Evolutionary conservation across 2,888 invertebrate genomes (phyloP), one percentile per base, ranked within the genome.

Genomic region (Chesias legatella): DNA sequence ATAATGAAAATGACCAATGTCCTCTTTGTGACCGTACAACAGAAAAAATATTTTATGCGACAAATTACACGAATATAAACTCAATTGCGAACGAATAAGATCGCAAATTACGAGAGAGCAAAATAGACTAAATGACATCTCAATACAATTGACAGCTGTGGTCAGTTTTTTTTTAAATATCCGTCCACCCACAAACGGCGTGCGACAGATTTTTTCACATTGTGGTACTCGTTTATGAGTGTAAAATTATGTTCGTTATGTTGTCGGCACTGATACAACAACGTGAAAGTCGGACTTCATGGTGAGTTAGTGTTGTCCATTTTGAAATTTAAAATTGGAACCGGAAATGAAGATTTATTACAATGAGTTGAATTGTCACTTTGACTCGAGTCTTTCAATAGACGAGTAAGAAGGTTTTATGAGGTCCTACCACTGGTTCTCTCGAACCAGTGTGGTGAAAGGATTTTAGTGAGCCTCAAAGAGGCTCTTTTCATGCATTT

Each of bases 71-170:
- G 1, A 71, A 60, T 53, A 8, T 53, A 0, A 42, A 10, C 57
- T 44, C 46, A 75, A 65, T 9, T 0, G 0, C 0, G 0, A n/a
- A n/a, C n/a, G n/a, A n/a, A n/a, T n/a, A n/a, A n/a, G n/a, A n/a
- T n/a, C n/a, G n/a, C n/a, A n/a, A n/a, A n/a, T n/a, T n/a, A n/a
- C n/a, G n/a, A 23, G 10, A 1, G 13, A 7, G 52, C 10, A 48
- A 32, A 42, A 39, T 63, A 61, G 70, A 54, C 36, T 27, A 36
- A 47, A 60, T 61, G 74, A 83, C 65, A 66, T 76, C 77, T 82
- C 78, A 74, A 83, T 82, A 63, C 59, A 48, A 71, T 73, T 82
- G 85, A 83, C 85, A 86, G 84, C 83, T 85, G 84, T 60, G 70
- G 72, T 72, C 74, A 73, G 73, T 69, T 78, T 76, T 69, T 69